A percentile compares a stretch with the other conserved stretches of the same genome.
phyloP scores from a whole-genome alignment of 2,888 invertebrate species.

The Fragum sueziense region DNA sequence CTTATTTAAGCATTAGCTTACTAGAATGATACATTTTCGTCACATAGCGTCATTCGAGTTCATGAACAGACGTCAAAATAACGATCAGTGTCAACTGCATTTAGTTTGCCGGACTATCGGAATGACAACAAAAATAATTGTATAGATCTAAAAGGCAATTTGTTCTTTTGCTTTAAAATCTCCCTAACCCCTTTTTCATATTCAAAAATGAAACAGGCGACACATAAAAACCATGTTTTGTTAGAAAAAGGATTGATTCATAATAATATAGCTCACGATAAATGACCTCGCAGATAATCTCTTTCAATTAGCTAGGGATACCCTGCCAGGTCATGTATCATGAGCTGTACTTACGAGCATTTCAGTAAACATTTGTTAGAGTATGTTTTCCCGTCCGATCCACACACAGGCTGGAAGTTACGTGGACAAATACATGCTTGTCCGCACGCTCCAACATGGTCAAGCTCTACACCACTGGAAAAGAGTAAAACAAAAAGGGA shows the following conservation, averaged over 20 bases:
- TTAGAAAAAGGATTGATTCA: not conserved
- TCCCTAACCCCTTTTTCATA: not conserved
- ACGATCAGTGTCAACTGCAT: too few relatives aligned
- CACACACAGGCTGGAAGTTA: not conserved
- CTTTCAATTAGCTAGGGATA: not conserved
- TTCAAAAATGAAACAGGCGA: not conserved
- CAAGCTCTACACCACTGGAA: not conserved
- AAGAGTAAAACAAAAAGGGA: not conserved
- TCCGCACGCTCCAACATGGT: not conserved
- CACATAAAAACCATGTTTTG: not conserved
- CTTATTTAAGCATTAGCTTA: too few relatives aligned
- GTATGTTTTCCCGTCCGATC: conserved; percentile 5
- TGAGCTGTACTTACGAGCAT: conserved; percentile 2
- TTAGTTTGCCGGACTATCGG: too few relatives aligned
- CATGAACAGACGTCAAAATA: too few relatives aligned
- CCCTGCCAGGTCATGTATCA: too few relatives aligned
- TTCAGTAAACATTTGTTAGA: conserved; percentile 1
- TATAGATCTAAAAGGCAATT: too few relatives aligned
- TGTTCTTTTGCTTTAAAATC: not conserved
- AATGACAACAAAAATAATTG: too few relatives aligned
- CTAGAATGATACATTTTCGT: too few relatives aligned
- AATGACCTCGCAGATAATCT: not conserved
- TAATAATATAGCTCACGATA: not conserved
- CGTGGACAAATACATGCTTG: not conserved
- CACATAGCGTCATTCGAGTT: too few relatives aligned